These are phyloP conservation scores for Coendou prehensilis DNA, from an alignment of 2,797 vertebrate genomes.

Conservation along the genomic window DNA sequence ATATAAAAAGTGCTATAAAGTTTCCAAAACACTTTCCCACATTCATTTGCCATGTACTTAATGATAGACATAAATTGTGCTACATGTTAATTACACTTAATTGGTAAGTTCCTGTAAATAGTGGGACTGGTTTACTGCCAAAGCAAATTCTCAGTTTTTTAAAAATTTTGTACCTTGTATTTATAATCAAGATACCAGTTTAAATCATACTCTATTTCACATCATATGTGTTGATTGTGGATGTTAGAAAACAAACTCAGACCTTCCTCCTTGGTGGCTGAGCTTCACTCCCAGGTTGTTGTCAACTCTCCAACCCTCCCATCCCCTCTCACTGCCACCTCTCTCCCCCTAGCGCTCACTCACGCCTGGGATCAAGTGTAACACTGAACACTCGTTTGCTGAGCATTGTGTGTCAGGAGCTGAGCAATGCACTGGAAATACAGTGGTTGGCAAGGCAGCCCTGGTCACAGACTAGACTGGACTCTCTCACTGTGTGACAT, in stretches of 20 bases:
- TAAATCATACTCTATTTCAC: slow-evolving; percentile 20
- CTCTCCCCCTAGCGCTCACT: neutral
- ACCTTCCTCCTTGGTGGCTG: neutral
- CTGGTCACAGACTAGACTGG: neutral
- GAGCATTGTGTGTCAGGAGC: neutral
- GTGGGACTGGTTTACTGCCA: slow-evolving; percentile 44
- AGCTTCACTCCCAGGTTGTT: slow-evolving; percentile 12
- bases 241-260: slow-evolving; percentile 57
- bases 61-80: slow-evolving; percentile 70
- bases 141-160: slow-evolving; percentile 54
- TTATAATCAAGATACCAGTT: slow-evolving; percentile 55
- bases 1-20: slow-evolving; percentile 55
- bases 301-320: neutral
- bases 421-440: neutral
- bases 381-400: neutral
- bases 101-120: slow-evolving; percentile 69
- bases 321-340: neutral
- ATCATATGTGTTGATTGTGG: neutral
- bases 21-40: slow-evolving; percentile 54
- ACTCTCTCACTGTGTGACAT: neutral
- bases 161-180: slow-evolving; percentile 44
- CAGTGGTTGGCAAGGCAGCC: neutral
- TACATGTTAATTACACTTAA: slow-evolving; percentile 64
- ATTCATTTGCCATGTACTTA: slow-evolving; percentile 63
- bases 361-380: neutral